Base-by-base conservation (phyloP, 2,797 vertebrate genomes). In the Chloroceryle inda region DNA sequence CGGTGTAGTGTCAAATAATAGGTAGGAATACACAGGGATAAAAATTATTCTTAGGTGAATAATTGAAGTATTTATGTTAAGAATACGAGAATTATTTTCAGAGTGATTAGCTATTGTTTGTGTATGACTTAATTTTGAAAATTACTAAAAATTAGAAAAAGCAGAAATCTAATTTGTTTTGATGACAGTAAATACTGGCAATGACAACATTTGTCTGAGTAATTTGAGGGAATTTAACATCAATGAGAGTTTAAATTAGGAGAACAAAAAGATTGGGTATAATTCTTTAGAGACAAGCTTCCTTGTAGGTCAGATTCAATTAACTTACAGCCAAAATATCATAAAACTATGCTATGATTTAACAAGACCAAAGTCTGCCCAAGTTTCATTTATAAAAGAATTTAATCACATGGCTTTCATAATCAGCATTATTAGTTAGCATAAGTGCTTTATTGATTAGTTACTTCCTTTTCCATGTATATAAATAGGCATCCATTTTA, bases 221-320 rank as follows among this genome's bases (percentile, higher is more conserved):
- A 84, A 6, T 59, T 75, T 44, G 40, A 89, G 17, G 15, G 11
- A 82, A 78, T 68, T 89, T 91, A 88, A 78, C 44, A 68, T 84
- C 71, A 85, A 81, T 94, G 63, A 71, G 20, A 10, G 11, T 68
- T 87, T 88, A 82, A 92, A 66, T 77, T 50, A 93, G 59, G 27
- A 91, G 92, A 95, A 89, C 37, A 96, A 35, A 5, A 84, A 83
- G 6, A 40, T 11, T 63, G 22, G 3, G 24, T 64, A 29, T 71
- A 78, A 85, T 86, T 95, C 37, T 75, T 17, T n/a, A 31, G 47
- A 93, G 33, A 91, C 50, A 89, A 93, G 37, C 33, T 50, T 67
- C 55, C 29, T 83, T 6, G 2, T 56, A 81, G 69, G 59, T 92
- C 62, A 80, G 55, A 87, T 85, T 75, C 68, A 78, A 77, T 95